Evolutionary conservation across 2,888 invertebrate species (phyloP).

Genomic region (Dysmachus trigonus): DNA sequence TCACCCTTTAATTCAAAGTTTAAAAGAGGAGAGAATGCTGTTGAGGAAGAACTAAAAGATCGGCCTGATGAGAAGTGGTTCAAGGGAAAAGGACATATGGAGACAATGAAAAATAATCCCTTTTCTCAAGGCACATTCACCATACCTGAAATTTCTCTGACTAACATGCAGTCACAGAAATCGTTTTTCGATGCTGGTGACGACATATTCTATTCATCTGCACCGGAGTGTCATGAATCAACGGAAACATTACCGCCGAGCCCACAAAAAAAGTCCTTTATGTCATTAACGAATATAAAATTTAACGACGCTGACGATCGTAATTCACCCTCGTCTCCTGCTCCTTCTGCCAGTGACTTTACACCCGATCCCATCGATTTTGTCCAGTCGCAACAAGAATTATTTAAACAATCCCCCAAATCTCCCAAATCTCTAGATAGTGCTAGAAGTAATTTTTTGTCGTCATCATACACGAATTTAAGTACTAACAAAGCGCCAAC

Average conservation of each 20-base stretch:
- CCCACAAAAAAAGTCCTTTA: constrained; percentile 24
- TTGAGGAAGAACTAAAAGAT: neutral
- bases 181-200: neutral
- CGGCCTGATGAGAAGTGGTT: constrained; percentile 49
- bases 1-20: constrained; percentile 51
- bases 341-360: neutral
- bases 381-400: neutral
- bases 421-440: constrained; percentile 51
- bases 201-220: constrained; percentile 45
- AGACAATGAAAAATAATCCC: constrained; percentile 49
- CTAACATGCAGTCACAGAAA: neutral
- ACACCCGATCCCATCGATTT: neutral
- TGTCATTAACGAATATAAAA: constrained; percentile 47
- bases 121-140: neutral
- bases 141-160: neutral
- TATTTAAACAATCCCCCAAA: neutral
- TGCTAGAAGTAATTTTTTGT: constrained; percentile 55
- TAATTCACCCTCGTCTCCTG: constrained; percentile 23
- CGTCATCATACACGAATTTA: constrained; percentile 50
- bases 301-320: constrained; percentile 2
- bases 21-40: neutral
- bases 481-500: constrained; percentile 62
- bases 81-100: constrained; percentile 34
- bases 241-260: neutral
- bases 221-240: constrained; percentile 43